Evolutionary conservation across 2,888 invertebrate species (phyloP).

Genomic region (Clanis bilineata): DNA sequence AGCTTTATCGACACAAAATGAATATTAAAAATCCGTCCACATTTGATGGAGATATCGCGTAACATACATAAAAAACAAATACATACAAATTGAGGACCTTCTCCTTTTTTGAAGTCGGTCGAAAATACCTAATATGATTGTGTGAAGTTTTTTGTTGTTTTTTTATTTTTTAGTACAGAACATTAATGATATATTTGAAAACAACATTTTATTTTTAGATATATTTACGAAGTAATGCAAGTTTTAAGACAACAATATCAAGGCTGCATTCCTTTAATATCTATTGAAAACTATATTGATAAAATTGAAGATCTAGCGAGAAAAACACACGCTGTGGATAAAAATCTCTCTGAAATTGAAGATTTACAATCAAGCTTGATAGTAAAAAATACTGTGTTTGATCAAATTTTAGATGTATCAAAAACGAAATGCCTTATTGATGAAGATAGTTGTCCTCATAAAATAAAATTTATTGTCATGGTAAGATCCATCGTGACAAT

Average conservation of each 20-base stretch:
- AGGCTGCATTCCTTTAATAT: conserved; percentile 61
- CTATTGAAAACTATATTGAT: conserved; percentile 63
- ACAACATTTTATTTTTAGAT: conserved; percentile 57
- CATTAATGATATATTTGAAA: too few species aligned
- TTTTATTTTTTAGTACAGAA: too few species aligned
- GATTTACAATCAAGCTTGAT: conserved; percentile 58
- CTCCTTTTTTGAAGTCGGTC: too few species aligned
- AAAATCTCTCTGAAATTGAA: conserved; percentile 65
- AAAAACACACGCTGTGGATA: conserved; percentile 52
- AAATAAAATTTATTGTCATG: conserved; percentile 54
- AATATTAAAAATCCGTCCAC: too few species aligned
- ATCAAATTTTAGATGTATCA: conserved; percentile 61
- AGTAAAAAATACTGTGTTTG: conserved; percentile 63
- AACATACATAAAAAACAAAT: too few species aligned
- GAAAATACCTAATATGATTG: too few species aligned
- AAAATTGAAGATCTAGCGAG: conserved; percentile 55
- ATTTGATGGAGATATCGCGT: too few species aligned
- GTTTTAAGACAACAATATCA: conserved; percentile 69
- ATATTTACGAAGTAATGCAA: conserved; percentile 64
- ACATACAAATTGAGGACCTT: too few species aligned
- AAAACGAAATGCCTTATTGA: conserved; percentile 58
- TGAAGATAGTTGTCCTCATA: conserved; percentile 61
- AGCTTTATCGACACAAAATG: too few species aligned
- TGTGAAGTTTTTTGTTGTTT: too few species aligned
- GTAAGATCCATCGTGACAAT: conserved; percentile 39